Base-by-base conservation (phyloP, 2,888 invertebrate genomes). In the Megalurothrips usitatus region DNA sequence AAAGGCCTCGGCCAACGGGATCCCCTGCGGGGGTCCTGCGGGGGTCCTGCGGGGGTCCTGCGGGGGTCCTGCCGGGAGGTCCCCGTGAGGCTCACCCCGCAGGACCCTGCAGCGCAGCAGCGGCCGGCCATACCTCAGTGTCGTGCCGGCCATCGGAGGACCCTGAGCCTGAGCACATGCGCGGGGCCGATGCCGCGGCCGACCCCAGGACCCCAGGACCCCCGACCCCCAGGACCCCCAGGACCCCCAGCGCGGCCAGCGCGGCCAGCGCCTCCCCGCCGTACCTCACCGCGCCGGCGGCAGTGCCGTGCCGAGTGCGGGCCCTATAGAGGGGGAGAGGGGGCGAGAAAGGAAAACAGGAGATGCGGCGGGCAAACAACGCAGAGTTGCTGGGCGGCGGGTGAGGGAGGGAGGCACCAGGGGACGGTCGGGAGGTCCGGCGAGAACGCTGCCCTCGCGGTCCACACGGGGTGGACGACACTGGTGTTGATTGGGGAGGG, bases 301-400 rank as follows among this genome's bases (percentile, higher is more conserved):
- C 19, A 10, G 80, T 47, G 80, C 34, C n/a, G n/a, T n/a, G n/a
- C n/a, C n/a, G n/a, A n/a, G n/a, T n/a, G 6, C 34, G 80, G 48
- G 48, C 9, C 10, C 34, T 17, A 79, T 6, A 79, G 80, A 79
- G 6, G 48, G 43, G 10, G 80, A 79, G 80, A 79, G 47, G 48
- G 80, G 26, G 80, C 34, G 19, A 79, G 48, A 79, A 48, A 79
- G 43, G 10, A 49, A 79, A 19, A 43, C 47, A 79, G 9, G 48
- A 19, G 10, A 17, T 47, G 48, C 34, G 47, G 82, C 80, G 79
- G 82, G 80, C 80, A 81, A 81, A 81, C 79, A 52, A 49, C 80
- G 80, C 19, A 75, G 80, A 11, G 3, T 48, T 28, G n/a, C n/a
- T n/a, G n/a, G n/a, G n/a, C 63, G 80, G 14, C 78, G 58, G 48